Percentiles rank a stretch among this genome's conserved stretches.
Evolutionary conservation across 2,797 vertebrate species (phyloP).

Genomic region (Poecilia wingei): DNA sequence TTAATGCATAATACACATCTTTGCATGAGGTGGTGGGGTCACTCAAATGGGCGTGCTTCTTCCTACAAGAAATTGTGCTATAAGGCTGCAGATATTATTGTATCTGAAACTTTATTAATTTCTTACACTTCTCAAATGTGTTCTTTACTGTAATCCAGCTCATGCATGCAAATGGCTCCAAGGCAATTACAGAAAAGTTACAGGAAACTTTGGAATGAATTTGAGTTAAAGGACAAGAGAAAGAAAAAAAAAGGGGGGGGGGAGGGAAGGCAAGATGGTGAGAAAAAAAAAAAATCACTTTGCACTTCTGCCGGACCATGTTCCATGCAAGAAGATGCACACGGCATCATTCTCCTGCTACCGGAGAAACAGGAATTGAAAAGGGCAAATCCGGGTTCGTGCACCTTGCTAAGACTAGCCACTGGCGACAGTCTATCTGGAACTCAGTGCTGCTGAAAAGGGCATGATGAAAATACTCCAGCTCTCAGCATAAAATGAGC

Average conservation of each 20-base stretch:
- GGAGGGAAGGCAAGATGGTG: constrained; percentile 10
- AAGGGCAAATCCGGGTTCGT: constrained; percentile 77
- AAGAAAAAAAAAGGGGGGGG: background rate
- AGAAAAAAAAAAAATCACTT: constrained; percentile 40
- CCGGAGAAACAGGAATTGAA: constrained; percentile 74
- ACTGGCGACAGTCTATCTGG: constrained; percentile 76
- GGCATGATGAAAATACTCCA: constrained; percentile 75
- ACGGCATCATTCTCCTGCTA: constrained; percentile 62
- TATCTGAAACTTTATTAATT: background rate
- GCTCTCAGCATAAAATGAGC: constrained; percentile 79
- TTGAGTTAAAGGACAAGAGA: constrained; percentile 16
- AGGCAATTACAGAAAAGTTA: constrained; percentile 32
- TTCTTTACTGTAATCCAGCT: constrained; percentile 33
- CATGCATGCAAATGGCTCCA: constrained; percentile 12
- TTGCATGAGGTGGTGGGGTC: constrained; percentile 20
- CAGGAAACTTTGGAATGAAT: constrained; percentile 22
- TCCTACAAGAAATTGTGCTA: constrained; percentile 11
- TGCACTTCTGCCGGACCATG: constrained; percentile 40
- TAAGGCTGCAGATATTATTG: constrained; percentile 20
- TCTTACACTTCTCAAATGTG: constrained; percentile 10
- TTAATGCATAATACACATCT: background rate
- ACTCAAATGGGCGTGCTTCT: constrained; percentile 7
- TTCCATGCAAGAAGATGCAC: constrained; percentile 69
- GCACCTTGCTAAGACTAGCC: constrained; percentile 77
- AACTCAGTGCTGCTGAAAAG: constrained; percentile 74